These are phyloP conservation scores for Aurelia aurita DNA, from an alignment of 30 jellyfish, hydroid and myxozoan genomes.

Conservation along the genomic window DNA sequence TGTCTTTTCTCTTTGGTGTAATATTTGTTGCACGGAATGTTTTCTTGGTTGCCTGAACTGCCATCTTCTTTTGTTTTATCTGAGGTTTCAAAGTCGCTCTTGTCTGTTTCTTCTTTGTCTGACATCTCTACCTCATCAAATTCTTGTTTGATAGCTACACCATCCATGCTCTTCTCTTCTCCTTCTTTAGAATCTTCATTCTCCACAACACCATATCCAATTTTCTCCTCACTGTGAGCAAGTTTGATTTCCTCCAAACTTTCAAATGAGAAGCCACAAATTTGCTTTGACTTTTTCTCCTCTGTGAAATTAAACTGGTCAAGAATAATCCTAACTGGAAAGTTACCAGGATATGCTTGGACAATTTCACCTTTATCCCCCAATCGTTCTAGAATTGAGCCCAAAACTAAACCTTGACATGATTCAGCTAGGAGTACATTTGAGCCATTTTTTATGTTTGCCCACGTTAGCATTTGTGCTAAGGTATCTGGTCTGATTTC, in stretches of 20 bases:
- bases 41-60: neutral
- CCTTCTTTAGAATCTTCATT: neutral
- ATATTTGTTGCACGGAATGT: slow-evolving; percentile 32
- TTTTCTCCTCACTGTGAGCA: neutral
- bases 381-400: slow-evolving; percentile 91
- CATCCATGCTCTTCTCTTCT: neutral
- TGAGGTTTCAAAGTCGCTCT: too few relatives aligned
- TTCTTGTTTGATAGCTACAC: neutral
- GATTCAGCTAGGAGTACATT: slow-evolving; percentile 80
- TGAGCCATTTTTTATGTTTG: slow-evolving; percentile 77
- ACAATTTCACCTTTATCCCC: slow-evolving; percentile 76
- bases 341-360: slow-evolving; percentile 77
- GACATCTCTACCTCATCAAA: slow-evolving; percentile 1
- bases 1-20: slow-evolving; percentile 46
- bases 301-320: slow-evolving; percentile 72
- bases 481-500: slow-evolving; percentile 85
- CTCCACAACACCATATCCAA: neutral
- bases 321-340: slow-evolving; percentile 83
- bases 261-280: slow-evolving; percentile 81
- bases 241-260: slow-evolving; percentile 52
- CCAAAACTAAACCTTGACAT: slow-evolving; percentile 84
- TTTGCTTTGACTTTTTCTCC: slow-evolving; percentile 17
- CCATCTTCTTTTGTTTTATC: neutral
- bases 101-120: neutral
- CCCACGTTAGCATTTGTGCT: slow-evolving; percentile 83